Conservation (phyloP, 2,797 vertebrate genomes). For the Lepus townsendii region DNA sequence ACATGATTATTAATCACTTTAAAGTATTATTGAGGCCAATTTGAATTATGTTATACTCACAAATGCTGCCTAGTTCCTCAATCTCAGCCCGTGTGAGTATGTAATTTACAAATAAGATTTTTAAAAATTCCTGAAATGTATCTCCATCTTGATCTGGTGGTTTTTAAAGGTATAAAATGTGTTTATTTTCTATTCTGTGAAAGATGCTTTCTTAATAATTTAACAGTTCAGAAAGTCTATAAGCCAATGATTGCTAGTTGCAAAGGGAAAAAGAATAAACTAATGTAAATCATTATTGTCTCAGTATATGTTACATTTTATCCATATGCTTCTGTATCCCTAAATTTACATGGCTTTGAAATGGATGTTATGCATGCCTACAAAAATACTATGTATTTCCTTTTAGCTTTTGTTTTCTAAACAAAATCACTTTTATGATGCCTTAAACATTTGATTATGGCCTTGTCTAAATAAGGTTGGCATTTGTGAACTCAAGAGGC, state of each 20-base stretch:
- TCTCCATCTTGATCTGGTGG: neutral
- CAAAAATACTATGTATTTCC: constrained; percentile 46
- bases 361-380: neutral
- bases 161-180: neutral
- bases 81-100: neutral
- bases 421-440: constrained; percentile 36
- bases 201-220: constrained; percentile 51
- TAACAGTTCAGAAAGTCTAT: constrained; percentile 15
- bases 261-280: constrained; percentile 23
- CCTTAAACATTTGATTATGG: constrained; percentile 48
- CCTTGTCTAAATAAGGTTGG: too few species aligned
- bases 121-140: constrained; percentile 14
- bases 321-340: neutral
- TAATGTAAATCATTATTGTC: constrained; percentile 14
- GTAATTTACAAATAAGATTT: neutral
- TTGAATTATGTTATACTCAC: constrained; percentile 1
- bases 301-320: neutral
- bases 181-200: constrained; percentile 45
- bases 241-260: constrained; percentile 26
- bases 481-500: too few species aligned
- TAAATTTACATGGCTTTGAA: constrained; percentile 52
- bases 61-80: neutral
- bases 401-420: constrained; percentile 37
- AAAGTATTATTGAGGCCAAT: neutral
- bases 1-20: neutral